These are phyloP conservation scores for Sebastes oblongus DNA, from an alignment of 2,797 vertebrate species.

Conservation along the genomic window DNA sequence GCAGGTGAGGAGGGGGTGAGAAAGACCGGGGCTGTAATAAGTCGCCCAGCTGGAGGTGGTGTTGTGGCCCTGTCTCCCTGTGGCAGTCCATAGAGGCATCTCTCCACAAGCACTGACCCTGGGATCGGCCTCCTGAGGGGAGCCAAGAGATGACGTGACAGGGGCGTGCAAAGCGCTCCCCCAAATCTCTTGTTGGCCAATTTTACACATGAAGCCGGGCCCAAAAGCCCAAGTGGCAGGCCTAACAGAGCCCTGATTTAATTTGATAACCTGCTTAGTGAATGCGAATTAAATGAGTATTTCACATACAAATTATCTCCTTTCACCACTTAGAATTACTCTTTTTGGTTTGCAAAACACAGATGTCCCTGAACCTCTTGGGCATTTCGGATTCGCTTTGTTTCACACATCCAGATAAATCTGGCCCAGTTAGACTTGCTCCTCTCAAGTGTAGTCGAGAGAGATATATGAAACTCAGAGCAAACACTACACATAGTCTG, in stretches of 20 bases:
- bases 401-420: constrained; percentile 53
- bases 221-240: constrained; percentile 93
- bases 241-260: constrained; percentile 92
- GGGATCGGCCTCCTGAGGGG: constrained; percentile 87
- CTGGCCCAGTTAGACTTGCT: constrained; percentile 35
- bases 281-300: constrained; percentile 99
- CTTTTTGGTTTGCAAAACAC: constrained; percentile 60
- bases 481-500: not conserved
- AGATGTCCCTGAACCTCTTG: constrained; percentile 55
- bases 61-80: constrained; percentile 93
- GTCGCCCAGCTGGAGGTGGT: constrained; percentile 98
- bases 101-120: constrained; percentile 93
- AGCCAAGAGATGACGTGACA: constrained; percentile 92
- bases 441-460: constrained; percentile 1
- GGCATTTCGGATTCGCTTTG: constrained; percentile 57
- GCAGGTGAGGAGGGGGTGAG: constrained; percentile 94
- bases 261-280: constrained; percentile 99
- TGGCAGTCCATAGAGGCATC: constrained; percentile 93
- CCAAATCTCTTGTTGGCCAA: constrained; percentile 97
- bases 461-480: not conserved
- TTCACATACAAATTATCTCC: constrained; percentile 84
- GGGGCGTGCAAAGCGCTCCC: constrained; percentile 91
- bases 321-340: constrained; percentile 65
- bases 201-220: constrained; percentile 97
- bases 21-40: constrained; percentile 93